Evolutionary conservation across 2,113 vertebrate species (phyloP).

Genomic region (Scartelaos histophorus): DNA sequence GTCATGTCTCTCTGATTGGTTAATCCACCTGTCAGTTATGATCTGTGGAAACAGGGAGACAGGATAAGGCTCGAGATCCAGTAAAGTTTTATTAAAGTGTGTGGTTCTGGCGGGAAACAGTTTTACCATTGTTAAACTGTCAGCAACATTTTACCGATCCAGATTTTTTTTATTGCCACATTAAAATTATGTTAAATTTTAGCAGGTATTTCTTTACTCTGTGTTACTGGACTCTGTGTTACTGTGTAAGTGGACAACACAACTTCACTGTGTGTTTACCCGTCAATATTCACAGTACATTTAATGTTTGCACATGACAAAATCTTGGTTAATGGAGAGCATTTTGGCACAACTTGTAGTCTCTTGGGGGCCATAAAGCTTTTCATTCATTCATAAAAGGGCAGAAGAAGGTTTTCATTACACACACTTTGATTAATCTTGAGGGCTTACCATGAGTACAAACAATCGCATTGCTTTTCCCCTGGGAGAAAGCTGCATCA

Average conservation of each 20-base stretch:
- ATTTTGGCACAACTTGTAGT: background rate
- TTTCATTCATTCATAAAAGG: conserved; percentile 21
- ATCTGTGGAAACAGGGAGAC: too few relatives aligned
- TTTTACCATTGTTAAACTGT: too few relatives aligned
- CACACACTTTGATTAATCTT: conserved; percentile 41
- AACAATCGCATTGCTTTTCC: conserved; percentile 41
- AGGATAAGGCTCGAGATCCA: too few relatives aligned
- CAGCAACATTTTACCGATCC: too few relatives aligned
- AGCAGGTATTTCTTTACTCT: background rate
- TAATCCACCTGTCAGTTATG: too few relatives aligned
- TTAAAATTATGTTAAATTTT: background rate
- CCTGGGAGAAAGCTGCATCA: conserved; percentile 28
- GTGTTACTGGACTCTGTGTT: background rate
- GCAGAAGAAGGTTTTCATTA: conserved; percentile 23
- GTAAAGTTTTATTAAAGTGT: too few relatives aligned
- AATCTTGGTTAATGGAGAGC: background rate
- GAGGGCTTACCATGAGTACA: conserved; percentile 37
- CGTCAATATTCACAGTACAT: background rate
- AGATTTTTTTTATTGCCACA: background rate
- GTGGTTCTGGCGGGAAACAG: too few relatives aligned
- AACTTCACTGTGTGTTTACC: background rate
- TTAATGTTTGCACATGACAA: background rate
- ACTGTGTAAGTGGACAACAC: background rate
- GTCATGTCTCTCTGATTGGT: too few relatives aligned
- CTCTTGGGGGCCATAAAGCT: conserved; percentile 12